phyloP scores from a whole-genome alignment of 2,888 invertebrate species.

The Pediacus dermestoides region DNA sequence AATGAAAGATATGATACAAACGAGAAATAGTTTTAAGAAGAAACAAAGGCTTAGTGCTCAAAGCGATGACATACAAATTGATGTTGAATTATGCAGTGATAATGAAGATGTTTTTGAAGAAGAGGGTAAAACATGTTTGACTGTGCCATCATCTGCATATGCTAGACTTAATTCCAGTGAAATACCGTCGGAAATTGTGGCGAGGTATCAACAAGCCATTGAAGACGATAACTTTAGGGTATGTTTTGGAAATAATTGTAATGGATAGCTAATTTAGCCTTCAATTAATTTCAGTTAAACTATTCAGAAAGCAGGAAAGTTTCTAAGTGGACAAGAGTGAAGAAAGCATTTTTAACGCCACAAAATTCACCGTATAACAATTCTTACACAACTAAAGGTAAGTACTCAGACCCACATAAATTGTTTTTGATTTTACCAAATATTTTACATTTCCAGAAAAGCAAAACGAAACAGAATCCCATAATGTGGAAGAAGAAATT shows the following conservation, averaged over 20 bases:
- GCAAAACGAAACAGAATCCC: slow-evolving; percentile 6
- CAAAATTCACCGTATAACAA: too few relatives aligned
- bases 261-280: slow-evolving; percentile 8
- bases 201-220: slow-evolving; percentile 40
- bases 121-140: slow-evolving; percentile 27
- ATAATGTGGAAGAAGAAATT: slow-evolving; percentile 60
- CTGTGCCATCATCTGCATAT: slow-evolving; percentile 6
- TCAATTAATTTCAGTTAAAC: too few relatives aligned
- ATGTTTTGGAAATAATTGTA: slow-evolving; percentile 14
- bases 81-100: slow-evolving; percentile 41
- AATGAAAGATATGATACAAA: slow-evolving; percentile 73
- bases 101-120: slow-evolving; percentile 46
- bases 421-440: too few relatives aligned
- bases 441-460: slow-evolving; percentile 18
- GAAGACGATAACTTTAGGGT: slow-evolving; percentile 36
- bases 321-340: slow-evolving; percentile 72
- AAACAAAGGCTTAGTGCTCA: slow-evolving; percentile 45
- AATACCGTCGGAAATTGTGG: slow-evolving; percentile 40
- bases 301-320: slow-evolving; percentile 50
- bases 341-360: slow-evolving; percentile 62
- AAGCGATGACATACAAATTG: slow-evolving; percentile 44
- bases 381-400: too few relatives aligned
- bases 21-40: slow-evolving; percentile 64
- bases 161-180: slow-evolving; percentile 26
- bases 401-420: too few relatives aligned